Conservation (phyloP, 1,140 invertebrate genomes). For the Pollicipes pollicipes region DNA sequence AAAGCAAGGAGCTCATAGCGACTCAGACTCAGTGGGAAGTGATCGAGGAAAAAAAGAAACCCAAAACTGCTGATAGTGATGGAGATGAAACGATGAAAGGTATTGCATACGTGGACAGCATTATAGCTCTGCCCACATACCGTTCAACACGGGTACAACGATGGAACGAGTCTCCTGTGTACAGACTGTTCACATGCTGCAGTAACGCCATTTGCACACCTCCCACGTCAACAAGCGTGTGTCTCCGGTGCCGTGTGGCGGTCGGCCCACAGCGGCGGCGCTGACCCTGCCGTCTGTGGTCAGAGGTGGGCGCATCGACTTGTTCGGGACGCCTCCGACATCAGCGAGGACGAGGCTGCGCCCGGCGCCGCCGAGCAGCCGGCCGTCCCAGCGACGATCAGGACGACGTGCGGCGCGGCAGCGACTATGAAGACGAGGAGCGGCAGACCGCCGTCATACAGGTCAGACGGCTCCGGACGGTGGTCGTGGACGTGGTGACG, state of each 20-base stretch:
- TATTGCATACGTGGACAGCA: too few species aligned
- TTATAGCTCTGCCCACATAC: too few species aligned
- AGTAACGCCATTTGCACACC: too few species aligned
- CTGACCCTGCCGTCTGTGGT: background rate
- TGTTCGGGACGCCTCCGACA: conserved; percentile 90
- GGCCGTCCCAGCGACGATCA: conserved; percentile 39
- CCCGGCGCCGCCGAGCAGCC: background rate
- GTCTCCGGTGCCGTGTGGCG: too few species aligned
- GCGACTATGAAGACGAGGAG: conserved; percentile 8
- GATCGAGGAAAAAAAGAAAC: background rate
- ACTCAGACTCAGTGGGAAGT: background rate
- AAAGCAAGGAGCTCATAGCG: background rate
- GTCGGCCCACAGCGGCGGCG: too few species aligned
- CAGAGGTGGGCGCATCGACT: conserved; percentile 38
- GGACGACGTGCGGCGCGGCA: conserved; percentile 25
- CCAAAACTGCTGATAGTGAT: background rate
- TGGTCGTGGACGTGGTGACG: background rate
- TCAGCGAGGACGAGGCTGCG: conserved; percentile 37
- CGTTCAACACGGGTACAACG: too few species aligned
- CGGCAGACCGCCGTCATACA: background rate
- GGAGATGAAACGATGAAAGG: background rate
- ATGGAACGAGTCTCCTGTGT: background rate
- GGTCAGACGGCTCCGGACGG: background rate
- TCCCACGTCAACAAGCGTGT: too few species aligned
- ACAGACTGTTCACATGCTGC: too few species aligned